A percentile compares a stretch with the other conserved stretches of the same genome.
Evolutionary conservation across 2,113 vertebrate species (phyloP).

Genomic region (Sturnira hondurensis): DNA sequence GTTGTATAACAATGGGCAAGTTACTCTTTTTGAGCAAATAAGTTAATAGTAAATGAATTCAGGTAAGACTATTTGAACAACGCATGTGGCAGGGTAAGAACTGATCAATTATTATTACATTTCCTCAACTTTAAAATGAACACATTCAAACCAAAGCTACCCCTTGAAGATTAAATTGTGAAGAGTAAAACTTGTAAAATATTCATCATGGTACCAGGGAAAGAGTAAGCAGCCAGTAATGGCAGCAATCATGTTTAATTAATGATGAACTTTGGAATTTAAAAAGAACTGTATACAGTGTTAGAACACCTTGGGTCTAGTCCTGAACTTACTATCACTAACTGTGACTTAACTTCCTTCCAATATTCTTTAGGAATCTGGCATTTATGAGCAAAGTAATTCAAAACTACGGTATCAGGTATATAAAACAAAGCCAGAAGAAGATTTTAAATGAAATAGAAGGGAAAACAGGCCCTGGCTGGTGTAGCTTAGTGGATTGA

Average conservation of each 20-base stretch:
- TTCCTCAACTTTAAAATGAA: constrained; percentile 17
- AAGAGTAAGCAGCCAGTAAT: neutral
- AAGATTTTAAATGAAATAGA: neutral
- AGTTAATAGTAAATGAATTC: neutral
- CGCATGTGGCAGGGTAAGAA: neutral
- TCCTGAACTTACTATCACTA: neutral
- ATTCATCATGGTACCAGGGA: neutral
- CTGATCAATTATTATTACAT: neutral
- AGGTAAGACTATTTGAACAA: neutral
- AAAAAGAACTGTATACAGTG: neutral
- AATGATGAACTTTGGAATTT: neutral
- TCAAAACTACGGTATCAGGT: neutral
- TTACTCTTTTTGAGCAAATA: neutral
- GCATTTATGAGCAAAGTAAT: neutral
- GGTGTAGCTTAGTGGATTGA: too few species aligned
- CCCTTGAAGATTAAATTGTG: neutral
- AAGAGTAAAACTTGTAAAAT: neutral
- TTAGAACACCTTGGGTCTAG: neutral
- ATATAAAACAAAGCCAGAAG: neutral
- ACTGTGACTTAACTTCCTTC: neutral
- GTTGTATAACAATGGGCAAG: neutral
- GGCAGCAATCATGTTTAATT: neutral
- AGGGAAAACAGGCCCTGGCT: too few species aligned
- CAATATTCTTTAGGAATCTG: neutral
- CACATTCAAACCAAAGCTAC: constrained; percentile 1